A percentile compares a stretch with the other conserved stretches of the same genome.
Evolutionary conservation across 2,113 vertebrate genomes (phyloP).

Genomic region (Tringa solitaria): DNA sequence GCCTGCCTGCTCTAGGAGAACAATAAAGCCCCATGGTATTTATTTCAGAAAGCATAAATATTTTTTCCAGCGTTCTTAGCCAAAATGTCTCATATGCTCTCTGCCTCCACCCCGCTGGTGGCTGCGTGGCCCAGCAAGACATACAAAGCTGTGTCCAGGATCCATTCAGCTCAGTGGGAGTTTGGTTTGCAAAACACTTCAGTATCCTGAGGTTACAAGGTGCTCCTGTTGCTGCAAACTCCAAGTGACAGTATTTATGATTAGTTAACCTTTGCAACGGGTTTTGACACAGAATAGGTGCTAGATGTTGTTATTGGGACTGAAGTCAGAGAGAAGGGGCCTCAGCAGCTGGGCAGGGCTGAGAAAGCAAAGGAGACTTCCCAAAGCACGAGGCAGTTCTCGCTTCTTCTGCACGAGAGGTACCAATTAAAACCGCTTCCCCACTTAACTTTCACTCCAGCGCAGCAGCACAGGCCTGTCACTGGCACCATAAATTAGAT

Average conservation of each 20-base stretch:
- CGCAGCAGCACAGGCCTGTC: neutral
- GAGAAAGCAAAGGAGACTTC: constrained; percentile 4
- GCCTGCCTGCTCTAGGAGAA: neutral
- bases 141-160: neutral
- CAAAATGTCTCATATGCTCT: neutral
- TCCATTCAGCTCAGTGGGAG: neutral
- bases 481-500: neutral
- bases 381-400: neutral
- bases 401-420: constrained; percentile 1
- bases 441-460: neutral
- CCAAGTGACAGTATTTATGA: neutral
- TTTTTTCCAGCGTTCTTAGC: constrained; percentile 26
- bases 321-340: neutral
- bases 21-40: constrained; percentile 5
- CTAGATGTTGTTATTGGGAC: neutral
- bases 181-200: neutral
- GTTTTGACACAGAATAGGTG: neutral
- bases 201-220: neutral
- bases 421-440: constrained; percentile 9
- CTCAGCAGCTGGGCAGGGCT: neutral
- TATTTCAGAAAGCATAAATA: constrained; percentile 25
- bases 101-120: constrained; percentile 22
- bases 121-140: neutral
- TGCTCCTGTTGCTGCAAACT: neutral
- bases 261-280: neutral